Percentiles rank a stretch among this genome's conserved stretches.
Evolutionary conservation across 2,888 invertebrate species (phyloP).

Genomic region (Azorinus chamasolen): DNA sequence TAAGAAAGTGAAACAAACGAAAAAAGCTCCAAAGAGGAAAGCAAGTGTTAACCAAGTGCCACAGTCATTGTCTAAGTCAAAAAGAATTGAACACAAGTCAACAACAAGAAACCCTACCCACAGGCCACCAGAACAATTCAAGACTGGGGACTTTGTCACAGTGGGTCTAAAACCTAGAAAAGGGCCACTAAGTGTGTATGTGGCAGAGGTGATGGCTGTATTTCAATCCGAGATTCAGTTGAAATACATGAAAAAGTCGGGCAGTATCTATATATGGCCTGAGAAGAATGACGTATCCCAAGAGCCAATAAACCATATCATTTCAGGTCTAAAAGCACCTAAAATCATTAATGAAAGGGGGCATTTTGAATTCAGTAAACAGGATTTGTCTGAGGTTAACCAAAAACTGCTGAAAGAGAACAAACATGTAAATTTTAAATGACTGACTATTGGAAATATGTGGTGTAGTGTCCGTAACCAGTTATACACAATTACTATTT

Average conservation of each 20-base stretch:
- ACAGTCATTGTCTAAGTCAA: slow-evolving; percentile 14
- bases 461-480: background rate
- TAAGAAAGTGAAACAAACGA: slow-evolving; percentile 15
- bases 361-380: slow-evolving; percentile 26
- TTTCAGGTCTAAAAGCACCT: slow-evolving; percentile 15
- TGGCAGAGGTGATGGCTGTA: slow-evolving; percentile 26
- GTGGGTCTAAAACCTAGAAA: slow-evolving; percentile 37
- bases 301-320: slow-evolving; percentile 13
- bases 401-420: slow-evolving; percentile 16
- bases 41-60: slow-evolving; percentile 8
- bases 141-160: slow-evolving; percentile 30
- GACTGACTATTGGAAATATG: background rate
- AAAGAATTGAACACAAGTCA: slow-evolving; percentile 8
- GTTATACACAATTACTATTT: no score
- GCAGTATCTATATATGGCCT: slow-evolving; percentile 28
- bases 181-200: slow-evolving; percentile 31
- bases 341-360: slow-evolving; percentile 42
- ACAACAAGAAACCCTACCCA: slow-evolving; percentile 16
- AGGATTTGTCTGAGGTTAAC: slow-evolving; percentile 12
- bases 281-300: slow-evolving; percentile 22
- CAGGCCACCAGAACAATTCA: slow-evolving; percentile 2
- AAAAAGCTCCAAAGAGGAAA: background rate
- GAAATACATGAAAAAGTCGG: slow-evolving; percentile 33
- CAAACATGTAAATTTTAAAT: slow-evolving; percentile 23
- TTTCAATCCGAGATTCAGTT: slow-evolving; percentile 16